Conservation (phyloP, 2,888 invertebrate genomes). For the Nymphalis c-album region DNA sequence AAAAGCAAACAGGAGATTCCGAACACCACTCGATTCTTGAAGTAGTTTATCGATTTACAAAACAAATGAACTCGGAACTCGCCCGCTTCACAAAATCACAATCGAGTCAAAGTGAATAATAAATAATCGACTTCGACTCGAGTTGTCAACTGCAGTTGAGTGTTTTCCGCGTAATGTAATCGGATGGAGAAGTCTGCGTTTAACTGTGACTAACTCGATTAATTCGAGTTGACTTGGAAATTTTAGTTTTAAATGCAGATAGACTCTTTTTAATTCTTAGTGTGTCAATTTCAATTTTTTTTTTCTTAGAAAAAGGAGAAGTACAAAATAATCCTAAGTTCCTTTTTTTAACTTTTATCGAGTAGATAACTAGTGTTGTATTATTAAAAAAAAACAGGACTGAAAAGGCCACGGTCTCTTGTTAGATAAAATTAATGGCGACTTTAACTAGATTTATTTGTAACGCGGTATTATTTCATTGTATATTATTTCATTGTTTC, state of each 20-base stretch:
- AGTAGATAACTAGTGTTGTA: no score
- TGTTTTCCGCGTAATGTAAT: conserved; percentile 29
- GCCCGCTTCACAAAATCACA: conserved; percentile 16
- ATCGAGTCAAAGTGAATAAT: conserved; percentile 31
- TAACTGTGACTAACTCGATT: conserved; percentile 26
- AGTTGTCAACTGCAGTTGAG: conserved; percentile 32
- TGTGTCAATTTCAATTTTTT: neutral
- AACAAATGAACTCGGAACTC: conserved; percentile 28
- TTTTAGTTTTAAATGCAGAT: conserved; percentile 1
- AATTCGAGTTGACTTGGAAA: conserved; percentile 9
- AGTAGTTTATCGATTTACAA: conserved; percentile 20
- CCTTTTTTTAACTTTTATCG: no score
- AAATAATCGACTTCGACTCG: conserved; percentile 31
- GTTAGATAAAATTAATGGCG: no score
- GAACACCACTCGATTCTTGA: conserved; percentile 12
- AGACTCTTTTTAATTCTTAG: neutral
- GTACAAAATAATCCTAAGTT: no score
- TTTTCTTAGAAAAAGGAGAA: no score
- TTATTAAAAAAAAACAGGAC: no score
- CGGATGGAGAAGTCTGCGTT: conserved; percentile 13
- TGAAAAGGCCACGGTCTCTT: no score
- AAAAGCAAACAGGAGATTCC: conserved; percentile 16
- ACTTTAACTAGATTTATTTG: no score
- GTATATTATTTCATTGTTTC: no score
- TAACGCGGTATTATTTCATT: no score